A percentile compares a stretch with the other conserved stretches of the same genome.
These are phyloP conservation scores for Microplitis demolitor DNA, from an alignment of 1,140 invertebrate genomes.

Conservation along the genomic window DNA sequence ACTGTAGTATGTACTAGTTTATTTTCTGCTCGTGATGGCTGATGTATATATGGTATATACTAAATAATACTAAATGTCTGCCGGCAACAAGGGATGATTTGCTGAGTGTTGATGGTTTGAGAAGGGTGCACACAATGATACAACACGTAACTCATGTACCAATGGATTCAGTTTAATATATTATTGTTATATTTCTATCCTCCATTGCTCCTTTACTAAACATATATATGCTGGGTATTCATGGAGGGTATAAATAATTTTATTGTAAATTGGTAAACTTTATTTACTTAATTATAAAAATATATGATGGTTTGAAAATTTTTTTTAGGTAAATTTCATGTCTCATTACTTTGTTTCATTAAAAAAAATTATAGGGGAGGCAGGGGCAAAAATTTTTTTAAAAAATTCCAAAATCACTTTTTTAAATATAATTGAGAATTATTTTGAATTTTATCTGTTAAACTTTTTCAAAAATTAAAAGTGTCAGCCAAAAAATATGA, in stretches of 20 bases:
- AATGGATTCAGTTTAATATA: constrained; percentile 7
- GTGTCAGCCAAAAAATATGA: too few species aligned
- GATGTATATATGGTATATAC: not conserved
- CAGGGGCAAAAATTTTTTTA: too few species aligned
- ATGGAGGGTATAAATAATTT: constrained; percentile 10
- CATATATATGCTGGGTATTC: not conserved
- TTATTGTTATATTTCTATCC: not conserved
- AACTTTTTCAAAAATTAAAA: too few species aligned
- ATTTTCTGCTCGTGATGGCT: not conserved
- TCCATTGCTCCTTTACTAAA: not conserved
- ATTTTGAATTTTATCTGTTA: too few species aligned
- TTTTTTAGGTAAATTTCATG: too few species aligned
- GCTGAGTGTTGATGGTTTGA: not conserved
- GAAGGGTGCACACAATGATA: constrained; percentile 17
- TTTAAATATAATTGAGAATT: too few species aligned
- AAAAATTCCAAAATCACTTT: too few species aligned
- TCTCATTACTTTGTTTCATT: too few species aligned
- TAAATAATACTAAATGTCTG: not conserved
- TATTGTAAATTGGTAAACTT: not conserved
- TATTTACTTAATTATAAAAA: too few species aligned
- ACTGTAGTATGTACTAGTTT: not conserved
- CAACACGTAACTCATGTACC: constrained; percentile 5
- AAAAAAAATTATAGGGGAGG: too few species aligned
- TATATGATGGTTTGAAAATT: too few species aligned
- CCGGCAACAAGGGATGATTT: not conserved